A percentile compares a stretch with the other conserved stretches of the same genome.
These are phyloP conservation scores for Toxotes chatareus DNA, from an alignment of 2,113 vertebrate genomes.

Conservation along the genomic window DNA sequence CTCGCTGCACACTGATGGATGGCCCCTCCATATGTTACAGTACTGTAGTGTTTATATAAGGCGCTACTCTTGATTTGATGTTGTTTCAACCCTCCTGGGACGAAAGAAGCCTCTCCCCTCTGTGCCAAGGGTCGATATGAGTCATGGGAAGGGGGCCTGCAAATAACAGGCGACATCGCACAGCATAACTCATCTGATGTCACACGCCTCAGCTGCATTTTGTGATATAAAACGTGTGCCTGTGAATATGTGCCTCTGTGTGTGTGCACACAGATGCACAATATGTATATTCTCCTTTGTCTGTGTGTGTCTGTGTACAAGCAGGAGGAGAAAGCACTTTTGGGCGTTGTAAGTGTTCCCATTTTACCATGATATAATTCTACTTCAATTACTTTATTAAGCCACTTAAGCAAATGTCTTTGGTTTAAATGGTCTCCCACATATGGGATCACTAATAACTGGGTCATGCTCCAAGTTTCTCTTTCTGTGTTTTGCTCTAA, in stretches of 20 bases:
- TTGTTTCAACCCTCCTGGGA: constrained; percentile 70
- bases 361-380: constrained; percentile 54
- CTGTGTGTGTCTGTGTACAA: constrained; percentile 5
- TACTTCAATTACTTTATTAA: constrained; percentile 50
- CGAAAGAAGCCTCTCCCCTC: constrained; percentile 54
- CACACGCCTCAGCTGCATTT: constrained; percentile 41
- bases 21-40: constrained; percentile 33
- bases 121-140: constrained; percentile 53
- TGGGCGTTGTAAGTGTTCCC: constrained; percentile 40
- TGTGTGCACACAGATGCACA: background rate
- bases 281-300: constrained; percentile 7
- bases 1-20: constrained; percentile 67
- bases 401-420: constrained; percentile 53
- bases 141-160: constrained; percentile 74
- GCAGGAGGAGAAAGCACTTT: background rate
- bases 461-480: constrained; percentile 4
- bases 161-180: constrained; percentile 49
- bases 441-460: constrained; percentile 36
- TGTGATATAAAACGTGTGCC: constrained; percentile 28
- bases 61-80: constrained; percentile 67
- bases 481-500: constrained; percentile 7
- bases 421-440: constrained; percentile 46
- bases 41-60: constrained; percentile 66
- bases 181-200: constrained; percentile 65
- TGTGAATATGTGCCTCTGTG: constrained; percentile 16